Percentiles rank a stretch among this genome's conserved stretches.
phyloP scores from a whole-genome alignment of 2,888 invertebrate genomes.

The Conus canariensis region DNA sequence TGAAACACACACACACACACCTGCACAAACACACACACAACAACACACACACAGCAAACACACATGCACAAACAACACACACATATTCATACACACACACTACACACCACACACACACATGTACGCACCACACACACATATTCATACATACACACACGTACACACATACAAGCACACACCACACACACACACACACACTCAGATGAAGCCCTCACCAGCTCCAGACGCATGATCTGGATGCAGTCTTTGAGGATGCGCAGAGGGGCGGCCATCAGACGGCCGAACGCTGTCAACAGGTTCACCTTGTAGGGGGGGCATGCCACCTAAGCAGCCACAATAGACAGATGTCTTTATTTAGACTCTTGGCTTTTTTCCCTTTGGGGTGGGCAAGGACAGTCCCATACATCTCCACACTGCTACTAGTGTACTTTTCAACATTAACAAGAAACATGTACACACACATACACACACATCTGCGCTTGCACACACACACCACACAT shows the following conservation, averaged over 20 bases:
- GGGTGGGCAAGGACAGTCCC: neutral
- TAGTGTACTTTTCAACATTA: too few species aligned
- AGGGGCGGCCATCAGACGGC: conserved; percentile 90
- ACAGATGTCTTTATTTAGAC: neutral
- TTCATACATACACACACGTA: too few species aligned
- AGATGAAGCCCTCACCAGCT: conserved; percentile 78
- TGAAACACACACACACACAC: neutral
- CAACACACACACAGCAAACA: neutral
- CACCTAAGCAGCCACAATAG: conserved; percentile 82
- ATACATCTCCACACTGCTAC: too few species aligned
- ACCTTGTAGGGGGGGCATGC: conserved; percentile 95
- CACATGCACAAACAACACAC: neutral
- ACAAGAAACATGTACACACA: too few species aligned
- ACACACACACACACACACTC: neutral
- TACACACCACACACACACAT: too few species aligned
- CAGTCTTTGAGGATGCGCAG: conserved; percentile 93
- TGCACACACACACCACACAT: too few species aligned
- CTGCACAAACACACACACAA: neutral
- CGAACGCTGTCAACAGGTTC: conserved; percentile 91
- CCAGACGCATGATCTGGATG: conserved; percentile 90
- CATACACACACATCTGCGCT: too few species aligned
- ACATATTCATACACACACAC: too few species aligned
- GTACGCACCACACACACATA: too few species aligned
- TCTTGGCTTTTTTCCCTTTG: neutral
- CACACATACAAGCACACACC: too few species aligned